These are phyloP conservation scores for Malurus leucopterus DNA, from an alignment of 2,797 vertebrate genomes.

Conservation along the genomic window DNA sequence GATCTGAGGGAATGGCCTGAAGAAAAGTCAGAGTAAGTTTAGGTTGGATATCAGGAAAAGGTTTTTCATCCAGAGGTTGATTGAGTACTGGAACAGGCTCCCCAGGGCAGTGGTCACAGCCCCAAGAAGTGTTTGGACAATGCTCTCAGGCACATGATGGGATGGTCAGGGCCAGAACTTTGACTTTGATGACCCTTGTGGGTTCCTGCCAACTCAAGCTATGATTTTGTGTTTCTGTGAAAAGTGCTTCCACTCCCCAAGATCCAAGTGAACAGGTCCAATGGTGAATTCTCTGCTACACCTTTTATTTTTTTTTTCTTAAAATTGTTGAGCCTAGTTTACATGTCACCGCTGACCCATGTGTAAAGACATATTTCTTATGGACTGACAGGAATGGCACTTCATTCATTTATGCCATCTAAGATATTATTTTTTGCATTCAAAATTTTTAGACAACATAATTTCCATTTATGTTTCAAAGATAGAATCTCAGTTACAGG, in stretches of 20 bases:
- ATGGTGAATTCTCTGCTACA: neutral
- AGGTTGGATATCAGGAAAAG: neutral
- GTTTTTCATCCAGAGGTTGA: neutral
- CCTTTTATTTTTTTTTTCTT: no score
- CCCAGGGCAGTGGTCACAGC: no score
- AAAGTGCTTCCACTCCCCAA: neutral
- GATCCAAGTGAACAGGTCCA: neutral
- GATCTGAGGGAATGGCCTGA: fast-evolving
- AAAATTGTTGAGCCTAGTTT: neutral
- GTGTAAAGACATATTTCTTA: neutral
- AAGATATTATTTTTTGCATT: neutral
- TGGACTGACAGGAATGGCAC: neutral
- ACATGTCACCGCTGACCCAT: neutral
- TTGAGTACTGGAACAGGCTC: neutral
- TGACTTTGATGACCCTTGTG: neutral
- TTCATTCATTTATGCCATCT: neutral
- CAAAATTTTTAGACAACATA: neutral
- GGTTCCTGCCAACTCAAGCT: no score
- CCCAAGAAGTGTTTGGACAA: neutral
- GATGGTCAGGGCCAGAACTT: neutral
- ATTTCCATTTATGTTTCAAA: neutral
- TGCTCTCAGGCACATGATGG: neutral
- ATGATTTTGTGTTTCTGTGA: neutral
- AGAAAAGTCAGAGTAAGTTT: neutral
- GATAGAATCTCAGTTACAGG: neutral